A percentile compares a stretch with the other conserved stretches of the same genome.
Evolutionary conservation across 2,113 vertebrate species (phyloP).

Genomic region (Hystrix brachyura): DNA sequence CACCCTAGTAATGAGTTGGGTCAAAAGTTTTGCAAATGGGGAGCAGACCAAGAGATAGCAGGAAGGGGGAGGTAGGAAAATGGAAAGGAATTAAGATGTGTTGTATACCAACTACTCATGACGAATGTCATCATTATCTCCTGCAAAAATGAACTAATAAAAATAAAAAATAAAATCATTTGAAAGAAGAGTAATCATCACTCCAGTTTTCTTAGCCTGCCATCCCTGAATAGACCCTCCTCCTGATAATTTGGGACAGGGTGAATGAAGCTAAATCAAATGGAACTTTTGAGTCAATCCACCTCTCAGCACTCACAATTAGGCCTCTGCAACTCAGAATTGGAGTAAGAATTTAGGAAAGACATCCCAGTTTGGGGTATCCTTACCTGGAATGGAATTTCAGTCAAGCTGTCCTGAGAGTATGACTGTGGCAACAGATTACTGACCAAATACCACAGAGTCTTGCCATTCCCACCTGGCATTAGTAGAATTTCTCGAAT

Average conservation of each 20-base stretch:
- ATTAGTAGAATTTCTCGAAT: constrained; percentile 2
- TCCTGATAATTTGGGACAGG: not conserved
- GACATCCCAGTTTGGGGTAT: not conserved
- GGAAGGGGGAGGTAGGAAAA: not conserved
- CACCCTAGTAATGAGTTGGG: not conserved
- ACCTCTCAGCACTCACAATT: not conserved
- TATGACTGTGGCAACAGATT: not conserved
- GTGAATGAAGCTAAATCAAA: not conserved
- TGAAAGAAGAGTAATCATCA: not conserved
- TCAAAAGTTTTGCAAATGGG: not conserved
- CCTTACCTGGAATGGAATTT: not conserved
- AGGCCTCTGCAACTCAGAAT: not conserved
- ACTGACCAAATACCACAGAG: not conserved
- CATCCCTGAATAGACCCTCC: not conserved
- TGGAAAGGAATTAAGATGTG: not conserved
- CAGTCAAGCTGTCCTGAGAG: not conserved
- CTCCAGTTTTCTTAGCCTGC: not conserved
- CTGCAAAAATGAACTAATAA: not conserved
- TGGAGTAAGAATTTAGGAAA: not conserved
- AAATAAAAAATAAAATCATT: not conserved
- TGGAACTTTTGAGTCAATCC: no score
- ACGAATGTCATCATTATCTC: not conserved
- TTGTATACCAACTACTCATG: not conserved
- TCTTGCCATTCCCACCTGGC: not conserved
- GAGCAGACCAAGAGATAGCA: not conserved